Percentiles rank a stretch among this genome's conserved stretches.
These are phyloP conservation scores for Andrena chrysosceles DNA, from an alignment of 2,888 invertebrate species.

Conservation along the genomic window DNA sequence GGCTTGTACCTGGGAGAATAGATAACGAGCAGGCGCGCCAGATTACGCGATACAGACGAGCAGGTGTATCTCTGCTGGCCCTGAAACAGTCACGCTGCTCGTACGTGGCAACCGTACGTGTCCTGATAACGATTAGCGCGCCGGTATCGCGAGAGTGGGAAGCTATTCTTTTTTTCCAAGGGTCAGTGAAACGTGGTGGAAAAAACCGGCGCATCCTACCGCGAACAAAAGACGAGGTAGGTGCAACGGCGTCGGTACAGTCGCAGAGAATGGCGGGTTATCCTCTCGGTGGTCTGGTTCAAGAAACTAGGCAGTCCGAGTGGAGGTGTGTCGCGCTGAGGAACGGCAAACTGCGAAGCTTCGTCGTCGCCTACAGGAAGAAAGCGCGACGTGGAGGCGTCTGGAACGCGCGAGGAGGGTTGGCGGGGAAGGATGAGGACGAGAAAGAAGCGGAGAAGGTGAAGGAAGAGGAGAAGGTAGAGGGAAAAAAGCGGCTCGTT, in stretches of 20 bases:
- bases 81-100: conserved; percentile 37
- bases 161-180: conserved; percentile 27
- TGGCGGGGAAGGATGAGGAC: conserved; percentile 22
- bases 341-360: conserved; percentile 3
- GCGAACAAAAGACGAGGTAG: background rate
- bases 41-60: conserved; percentile 13
- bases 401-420: conserved; percentile 6
- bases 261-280: background rate
- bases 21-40: background rate
- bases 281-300: background rate
- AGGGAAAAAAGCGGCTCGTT: conserved; percentile 79
- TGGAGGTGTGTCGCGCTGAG: conserved; percentile 22
- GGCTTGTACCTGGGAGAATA: conserved; percentile 24
- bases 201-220: background rate
- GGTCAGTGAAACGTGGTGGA: conserved; percentile 36
- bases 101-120: conserved; percentile 25
- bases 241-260: too few relatives aligned
- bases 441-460: conserved; percentile 35
- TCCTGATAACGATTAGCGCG: conserved; percentile 12
- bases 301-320: background rate
- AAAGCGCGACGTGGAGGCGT: conserved; percentile 32
- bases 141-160: background rate
- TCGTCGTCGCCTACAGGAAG: conserved; percentile 21
- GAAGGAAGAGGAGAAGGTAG: conserved; percentile 50
- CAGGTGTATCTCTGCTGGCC: conserved; percentile 31